These are phyloP conservation scores for Oscheius onirici DNA, from an alignment of 2,888 invertebrate genomes.

Conservation along the genomic window DNA sequence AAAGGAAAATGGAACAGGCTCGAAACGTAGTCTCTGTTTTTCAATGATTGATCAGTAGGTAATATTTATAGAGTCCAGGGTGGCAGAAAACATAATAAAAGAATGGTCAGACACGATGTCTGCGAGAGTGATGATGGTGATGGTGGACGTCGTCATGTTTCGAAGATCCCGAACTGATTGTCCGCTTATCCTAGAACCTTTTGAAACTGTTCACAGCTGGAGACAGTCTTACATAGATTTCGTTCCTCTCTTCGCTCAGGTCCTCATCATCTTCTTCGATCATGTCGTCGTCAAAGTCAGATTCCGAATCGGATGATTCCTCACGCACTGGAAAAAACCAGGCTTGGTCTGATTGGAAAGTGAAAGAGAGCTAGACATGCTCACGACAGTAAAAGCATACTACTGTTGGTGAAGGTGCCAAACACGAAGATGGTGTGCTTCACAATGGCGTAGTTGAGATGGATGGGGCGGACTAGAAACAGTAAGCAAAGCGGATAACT, in stretches of 20 bases:
- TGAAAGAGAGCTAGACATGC: constrained; percentile 10
- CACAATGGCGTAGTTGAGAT: constrained; percentile 50
- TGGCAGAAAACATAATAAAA: background rate
- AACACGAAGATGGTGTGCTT: constrained; percentile 54
- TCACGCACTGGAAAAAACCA: constrained; percentile 66
- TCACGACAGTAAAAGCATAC: constrained; percentile 12
- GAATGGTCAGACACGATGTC: constrained; percentile 10
- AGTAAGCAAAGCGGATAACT: constrained; percentile 21
- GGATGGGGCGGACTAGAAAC: constrained; percentile 51
- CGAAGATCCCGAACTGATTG: constrained; percentile 63
- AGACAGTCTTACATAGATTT: constrained; percentile 49
- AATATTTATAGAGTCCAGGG: too few relatives aligned
- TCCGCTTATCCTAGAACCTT: constrained; percentile 31
- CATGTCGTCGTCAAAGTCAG: constrained; percentile 66
- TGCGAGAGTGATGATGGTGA: constrained; percentile 10
- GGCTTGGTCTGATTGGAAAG: background rate
- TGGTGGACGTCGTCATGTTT: constrained; percentile 57
- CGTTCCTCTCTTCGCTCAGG: constrained; percentile 55
- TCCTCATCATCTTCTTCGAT: constrained; percentile 71
- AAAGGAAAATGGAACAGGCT: background rate
- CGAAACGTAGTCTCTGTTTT: too few relatives aligned
- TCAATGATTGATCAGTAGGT: too few relatives aligned
- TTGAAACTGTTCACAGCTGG: constrained; percentile 1
- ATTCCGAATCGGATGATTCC: constrained; percentile 67
- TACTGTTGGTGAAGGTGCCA: constrained; percentile 30